Evolutionary conservation across 1,140 invertebrate species (phyloP), one percentile per base, ranked within the genome.

Genomic region (Zaprionus camerounensis): DNA sequence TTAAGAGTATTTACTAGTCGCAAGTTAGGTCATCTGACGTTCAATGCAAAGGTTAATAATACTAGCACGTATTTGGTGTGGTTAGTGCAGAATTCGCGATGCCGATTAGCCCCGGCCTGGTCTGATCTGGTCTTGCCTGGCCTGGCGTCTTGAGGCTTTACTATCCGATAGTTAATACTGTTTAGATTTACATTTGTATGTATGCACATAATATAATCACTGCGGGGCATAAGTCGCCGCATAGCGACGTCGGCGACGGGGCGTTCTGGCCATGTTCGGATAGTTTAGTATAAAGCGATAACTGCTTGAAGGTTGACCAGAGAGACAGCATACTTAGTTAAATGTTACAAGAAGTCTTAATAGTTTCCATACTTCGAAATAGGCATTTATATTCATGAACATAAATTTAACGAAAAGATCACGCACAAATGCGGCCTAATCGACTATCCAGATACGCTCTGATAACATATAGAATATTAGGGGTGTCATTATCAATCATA

Each of bases 311-410:
- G 46, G 46, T 51, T 51, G 46, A 51, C 46, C 46, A 51, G 46
- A 51, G 46, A 51, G 46, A 24, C 46, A 51, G 46, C 46, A 51
- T 51, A 51, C 46, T 51, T 51, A 51, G 46, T 51, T 51, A 51
- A 51, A 51, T 51, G 46, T 51, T 51, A 51, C 46, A 51, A 51
- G 46, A 51, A 20, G 22, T 51, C 20, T 51, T 51, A 51, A 51
- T 51, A 51, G 46, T 24, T 51, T 51, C 24, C 46, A 51, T 51
- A 22, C 46, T 12, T 51, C 46, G 46, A 4, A 51, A 13, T 51
- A 51, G 46, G 46, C 46, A 51, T 51, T 51, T 51, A 51, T 51
- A 24, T 51, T 51, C 46, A 51, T 51, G 20, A 51, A 51, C 46
- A 51, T 51, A 51, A 51, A 51, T 24, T 51, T 51, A 51, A 51